Conservation (phyloP, 2,113 vertebrate species). For the Brachyistius frenatus region DNA sequence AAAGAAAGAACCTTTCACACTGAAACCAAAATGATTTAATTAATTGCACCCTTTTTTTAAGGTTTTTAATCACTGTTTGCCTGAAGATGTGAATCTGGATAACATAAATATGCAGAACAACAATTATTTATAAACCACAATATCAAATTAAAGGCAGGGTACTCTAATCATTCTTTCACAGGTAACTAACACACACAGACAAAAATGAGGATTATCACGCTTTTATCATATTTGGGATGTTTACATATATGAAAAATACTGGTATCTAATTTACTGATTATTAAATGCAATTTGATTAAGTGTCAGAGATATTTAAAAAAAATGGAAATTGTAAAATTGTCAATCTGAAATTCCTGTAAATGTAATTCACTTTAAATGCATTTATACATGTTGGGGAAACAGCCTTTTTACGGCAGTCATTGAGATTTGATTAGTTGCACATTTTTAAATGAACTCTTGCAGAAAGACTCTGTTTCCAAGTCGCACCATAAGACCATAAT, state of each 20-base stretch:
- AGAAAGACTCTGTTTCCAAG: too few relatives aligned
- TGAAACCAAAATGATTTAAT: background rate
- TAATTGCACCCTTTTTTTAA: background rate
- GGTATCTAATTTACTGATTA: background rate
- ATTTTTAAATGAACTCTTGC: too few relatives aligned
- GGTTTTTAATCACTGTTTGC: background rate
- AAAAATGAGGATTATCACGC: conserved; percentile 4
- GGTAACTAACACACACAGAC: conserved; percentile 11
- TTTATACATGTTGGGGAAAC: too few relatives aligned
- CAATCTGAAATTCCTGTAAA: too few relatives aligned
- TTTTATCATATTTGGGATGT: too few relatives aligned
- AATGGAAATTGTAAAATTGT: too few relatives aligned
- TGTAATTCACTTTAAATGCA: too few relatives aligned
- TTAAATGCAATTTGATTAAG: background rate
- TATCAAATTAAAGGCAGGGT: background rate
- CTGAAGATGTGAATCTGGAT: background rate
- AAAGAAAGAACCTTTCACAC: background rate
- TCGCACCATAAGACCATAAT: too few relatives aligned
- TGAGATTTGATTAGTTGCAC: too few relatives aligned
- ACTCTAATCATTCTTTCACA: conserved; percentile 2
- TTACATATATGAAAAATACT: background rate
- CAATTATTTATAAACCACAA: background rate
- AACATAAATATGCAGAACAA: background rate
- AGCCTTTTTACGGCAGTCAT: too few relatives aligned
- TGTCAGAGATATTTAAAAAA: too few relatives aligned